A percentile compares a stretch with the other conserved stretches of the same genome.
Evolutionary conservation across 2,797 vertebrate genomes (phyloP).

Genomic region (Chloroceryle amazona): DNA sequence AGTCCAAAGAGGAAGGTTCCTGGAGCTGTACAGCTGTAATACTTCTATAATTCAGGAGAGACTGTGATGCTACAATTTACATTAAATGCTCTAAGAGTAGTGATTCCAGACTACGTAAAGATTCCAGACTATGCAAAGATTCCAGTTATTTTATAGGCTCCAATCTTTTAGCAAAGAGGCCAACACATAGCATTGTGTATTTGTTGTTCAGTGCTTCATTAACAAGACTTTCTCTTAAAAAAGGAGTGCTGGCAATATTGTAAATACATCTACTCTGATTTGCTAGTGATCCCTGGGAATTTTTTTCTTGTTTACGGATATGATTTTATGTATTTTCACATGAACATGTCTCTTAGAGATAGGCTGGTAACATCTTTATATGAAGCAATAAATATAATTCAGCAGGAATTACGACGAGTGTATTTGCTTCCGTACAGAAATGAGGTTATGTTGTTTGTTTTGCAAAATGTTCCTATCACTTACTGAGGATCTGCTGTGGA

Average conservation of each 20-base stretch:
- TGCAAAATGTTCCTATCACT: not conserved
- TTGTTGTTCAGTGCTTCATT: not conserved
- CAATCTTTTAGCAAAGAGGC: not conserved
- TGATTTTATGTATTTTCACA: not conserved
- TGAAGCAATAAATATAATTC: conserved; percentile 11
- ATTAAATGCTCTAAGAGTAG: not conserved
- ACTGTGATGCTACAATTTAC: not conserved
- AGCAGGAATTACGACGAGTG: not conserved
- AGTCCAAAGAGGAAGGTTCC: not conserved
- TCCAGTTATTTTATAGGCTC: not conserved
- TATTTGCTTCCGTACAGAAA: not conserved
- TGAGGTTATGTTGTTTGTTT: not conserved
- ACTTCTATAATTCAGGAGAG: not conserved
- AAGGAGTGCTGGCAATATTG: not conserved
- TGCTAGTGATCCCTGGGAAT: not conserved
- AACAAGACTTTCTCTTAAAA: not conserved
- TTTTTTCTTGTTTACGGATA: not conserved
- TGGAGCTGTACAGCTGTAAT: not conserved
- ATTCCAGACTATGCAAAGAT: not conserved
- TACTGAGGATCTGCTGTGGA: not conserved
- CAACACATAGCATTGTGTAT: not conserved
- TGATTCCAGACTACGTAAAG: not conserved
- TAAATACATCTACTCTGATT: not conserved
- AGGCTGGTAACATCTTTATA: not conserved
- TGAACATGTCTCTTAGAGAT: not conserved